Conservation (phyloP, 2,797 vertebrate species). For the Coendou prehensilis region DNA sequence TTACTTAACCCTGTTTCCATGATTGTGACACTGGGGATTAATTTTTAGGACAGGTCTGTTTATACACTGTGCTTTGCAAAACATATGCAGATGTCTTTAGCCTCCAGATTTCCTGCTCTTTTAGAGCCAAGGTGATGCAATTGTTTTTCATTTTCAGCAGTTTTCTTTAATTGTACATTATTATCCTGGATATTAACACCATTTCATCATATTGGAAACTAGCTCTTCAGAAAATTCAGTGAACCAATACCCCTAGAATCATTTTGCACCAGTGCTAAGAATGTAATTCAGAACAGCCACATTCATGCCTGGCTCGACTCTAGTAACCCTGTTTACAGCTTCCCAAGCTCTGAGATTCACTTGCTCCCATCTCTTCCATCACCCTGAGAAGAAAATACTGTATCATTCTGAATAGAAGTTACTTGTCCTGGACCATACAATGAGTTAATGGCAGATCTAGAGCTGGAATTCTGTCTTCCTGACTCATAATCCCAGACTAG, state of each 20-base stretch:
- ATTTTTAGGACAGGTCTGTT: constrained; percentile 51
- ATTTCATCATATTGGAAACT: not conserved
- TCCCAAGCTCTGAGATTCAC: not conserved
- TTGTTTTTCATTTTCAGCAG: not conserved
- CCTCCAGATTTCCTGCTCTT: not conserved
- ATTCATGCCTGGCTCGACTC: not conserved
- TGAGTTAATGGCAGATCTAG: not conserved
- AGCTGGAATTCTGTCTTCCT: not conserved
- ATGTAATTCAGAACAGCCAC: not conserved
- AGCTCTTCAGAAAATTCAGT: not conserved
- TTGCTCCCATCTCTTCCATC: not conserved
- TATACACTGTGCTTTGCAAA: constrained; percentile 53
- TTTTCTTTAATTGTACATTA: not conserved
- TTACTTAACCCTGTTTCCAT: constrained; percentile 46
- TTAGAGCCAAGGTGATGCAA: not conserved
- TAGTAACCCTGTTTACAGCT: not conserved
- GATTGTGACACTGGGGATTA: constrained; percentile 70
- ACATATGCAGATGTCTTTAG: not conserved
- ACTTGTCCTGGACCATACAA: not conserved
- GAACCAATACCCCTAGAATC: not conserved
- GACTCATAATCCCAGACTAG: not conserved
- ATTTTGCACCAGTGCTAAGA: not conserved
- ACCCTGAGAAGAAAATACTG: not conserved
- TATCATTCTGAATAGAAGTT: not conserved
- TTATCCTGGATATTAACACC: constrained; percentile 3